Percentiles rank a stretch among this genome's conserved stretches.
These are phyloP conservation scores for Noctua comes DNA, from an alignment of 2,888 invertebrate species.

Conservation along the genomic window DNA sequence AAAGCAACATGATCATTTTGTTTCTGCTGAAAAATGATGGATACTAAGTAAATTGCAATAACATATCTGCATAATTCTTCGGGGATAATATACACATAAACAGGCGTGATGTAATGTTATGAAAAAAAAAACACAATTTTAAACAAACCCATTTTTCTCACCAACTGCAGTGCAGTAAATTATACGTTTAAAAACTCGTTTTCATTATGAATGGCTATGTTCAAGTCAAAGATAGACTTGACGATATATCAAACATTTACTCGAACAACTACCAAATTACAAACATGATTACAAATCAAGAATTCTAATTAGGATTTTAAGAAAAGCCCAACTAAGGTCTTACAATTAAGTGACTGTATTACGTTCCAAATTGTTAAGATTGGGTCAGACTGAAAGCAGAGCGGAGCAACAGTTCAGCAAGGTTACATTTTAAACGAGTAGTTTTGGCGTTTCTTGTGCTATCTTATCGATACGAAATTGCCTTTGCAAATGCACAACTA, in stretches of 20 bases:
- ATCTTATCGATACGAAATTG: background rate
- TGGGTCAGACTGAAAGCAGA: background rate
- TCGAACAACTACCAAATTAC: constrained; percentile 16
- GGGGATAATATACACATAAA: background rate
- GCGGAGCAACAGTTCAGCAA: background rate
- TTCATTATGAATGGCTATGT: background rate
- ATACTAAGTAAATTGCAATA: too few relatives aligned
- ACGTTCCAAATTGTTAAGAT: background rate
- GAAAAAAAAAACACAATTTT: background rate
- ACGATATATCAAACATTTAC: background rate
- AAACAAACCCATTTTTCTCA: background rate
- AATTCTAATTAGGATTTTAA: constrained; percentile 38
- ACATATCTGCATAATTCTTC: background rate
- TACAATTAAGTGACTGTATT: constrained; percentile 27
- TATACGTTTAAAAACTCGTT: background rate
- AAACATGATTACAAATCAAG: constrained; percentile 29
- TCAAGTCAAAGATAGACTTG: background rate
- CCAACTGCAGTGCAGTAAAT: background rate
- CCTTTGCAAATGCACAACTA: background rate
- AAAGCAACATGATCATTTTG: background rate
- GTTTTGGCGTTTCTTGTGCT: background rate
- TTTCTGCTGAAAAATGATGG: background rate
- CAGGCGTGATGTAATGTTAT: background rate
- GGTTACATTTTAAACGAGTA: background rate
- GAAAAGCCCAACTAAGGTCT: constrained; percentile 18